phyloP scores from a whole-genome alignment of 2,113 vertebrate genomes.

The Pandion haliaetus region DNA sequence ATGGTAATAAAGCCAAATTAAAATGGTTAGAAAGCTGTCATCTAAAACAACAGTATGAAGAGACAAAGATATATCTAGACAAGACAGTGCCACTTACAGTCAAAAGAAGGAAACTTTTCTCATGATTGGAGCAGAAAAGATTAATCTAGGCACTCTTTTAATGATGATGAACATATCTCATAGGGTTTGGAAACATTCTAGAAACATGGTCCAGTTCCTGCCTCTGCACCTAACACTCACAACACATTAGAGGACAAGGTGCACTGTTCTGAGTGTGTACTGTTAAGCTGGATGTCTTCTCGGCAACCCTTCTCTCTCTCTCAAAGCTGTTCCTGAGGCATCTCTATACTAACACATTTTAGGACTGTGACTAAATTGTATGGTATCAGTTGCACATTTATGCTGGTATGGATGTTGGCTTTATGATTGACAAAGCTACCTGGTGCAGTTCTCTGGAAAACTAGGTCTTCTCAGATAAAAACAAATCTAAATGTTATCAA shows the following conservation, averaged over 20 bases:
- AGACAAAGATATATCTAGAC: neutral
- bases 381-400: neutral
- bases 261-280: fast-evolving
- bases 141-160: neutral
- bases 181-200: neutral
- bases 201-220: neutral
- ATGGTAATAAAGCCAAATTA: neutral
- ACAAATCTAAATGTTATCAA: neutral
- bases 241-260: neutral
- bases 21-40: neutral
- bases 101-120: neutral
- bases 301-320: neutral
- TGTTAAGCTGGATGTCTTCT: neutral
- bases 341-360: neutral
- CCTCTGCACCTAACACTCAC: neutral
- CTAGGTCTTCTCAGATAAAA: neutral
- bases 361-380: neutral
- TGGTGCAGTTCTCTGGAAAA: neutral
- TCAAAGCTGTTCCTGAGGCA: neutral
- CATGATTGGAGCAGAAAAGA: neutral
- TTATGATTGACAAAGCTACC: neutral
- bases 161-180: neutral
- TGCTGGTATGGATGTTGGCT: neutral
- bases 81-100: neutral
- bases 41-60: neutral